Evolutionary conservation across 2,113 vertebrate genomes (phyloP), one percentile per base, ranked within the genome.

Genomic region (Brienomyrus brachyistius): DNA sequence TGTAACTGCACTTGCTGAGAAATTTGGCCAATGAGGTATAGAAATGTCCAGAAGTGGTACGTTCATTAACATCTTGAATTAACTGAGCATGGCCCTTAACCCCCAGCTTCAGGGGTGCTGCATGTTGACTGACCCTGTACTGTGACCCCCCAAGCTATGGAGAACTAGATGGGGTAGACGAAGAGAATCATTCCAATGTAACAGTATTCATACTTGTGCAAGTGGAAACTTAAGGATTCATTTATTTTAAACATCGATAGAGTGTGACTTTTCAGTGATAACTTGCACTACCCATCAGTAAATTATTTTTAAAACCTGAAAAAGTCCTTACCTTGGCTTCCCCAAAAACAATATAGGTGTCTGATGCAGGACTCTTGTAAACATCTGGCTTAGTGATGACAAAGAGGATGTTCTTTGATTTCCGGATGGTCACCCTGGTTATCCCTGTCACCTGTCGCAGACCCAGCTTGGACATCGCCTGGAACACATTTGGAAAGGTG

Each of bases 361-460:
- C 98, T 93, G 98, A 99, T 0, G 98, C 98, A 0, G 98, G 98
- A 93, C 98, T 99, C 95, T 99, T 99, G 94, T 99, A 99, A 89
- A 99, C 98, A 8, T 99, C 98, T 95, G 98, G 98, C 94, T 99
- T 99, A 92, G 98, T 99, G 92, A 99, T 99, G 93, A 99, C 98
- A 9, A 99, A 99, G 90, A 99, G 94, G 94, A 99, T 99, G 95
- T 99, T 99, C 96, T 99, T 99, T 77, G 98, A 99, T 94, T 99
- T 99, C 93, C 98, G 96, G 94, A 99, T 99, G 89, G 98, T 99
- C 94, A 99, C 98, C 90, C 98, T 97, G 92, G 98, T 99, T 90
- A 99, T 98, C 35, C 98, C 98, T 0, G 97, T 99, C 93, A 99
- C 98, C 94, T 99, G 98, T 90, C 98, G 97, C 93, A 99, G 97